Evolutionary conservation across 2,797 vertebrate species (phyloP).

Genomic region (Pantherophis alleghaniensis): DNA sequence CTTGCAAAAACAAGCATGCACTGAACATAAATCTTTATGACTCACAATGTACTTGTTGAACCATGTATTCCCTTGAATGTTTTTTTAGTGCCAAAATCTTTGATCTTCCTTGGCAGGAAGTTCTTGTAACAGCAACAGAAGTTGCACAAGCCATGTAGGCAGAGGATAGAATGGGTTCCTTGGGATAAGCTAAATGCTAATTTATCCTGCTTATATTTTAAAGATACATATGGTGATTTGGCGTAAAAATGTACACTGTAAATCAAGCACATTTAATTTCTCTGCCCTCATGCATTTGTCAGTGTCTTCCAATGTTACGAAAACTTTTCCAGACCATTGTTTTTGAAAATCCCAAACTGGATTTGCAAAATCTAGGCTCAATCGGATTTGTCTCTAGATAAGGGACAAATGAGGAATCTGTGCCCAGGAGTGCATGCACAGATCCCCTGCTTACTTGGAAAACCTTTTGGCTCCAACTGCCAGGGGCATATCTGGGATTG

Average conservation of each 20-base stretch:
- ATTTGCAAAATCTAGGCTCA: background rate
- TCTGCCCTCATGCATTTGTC: background rate
- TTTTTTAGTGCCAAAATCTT: constrained; percentile 21
- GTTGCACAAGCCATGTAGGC: background rate
- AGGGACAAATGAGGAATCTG: background rate
- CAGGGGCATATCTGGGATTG: rapidly evolving
- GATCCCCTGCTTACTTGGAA: background rate
- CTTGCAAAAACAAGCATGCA: constrained; percentile 28
- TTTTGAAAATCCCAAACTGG: background rate
- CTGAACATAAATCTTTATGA: constrained; percentile 25
- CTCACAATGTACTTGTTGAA: constrained; percentile 25
- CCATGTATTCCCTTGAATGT: constrained; percentile 23
- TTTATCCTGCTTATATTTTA: background rate
- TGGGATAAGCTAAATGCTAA: background rate
- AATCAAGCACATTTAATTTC: background rate
- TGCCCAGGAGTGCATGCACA: background rate
- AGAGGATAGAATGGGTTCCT: background rate
- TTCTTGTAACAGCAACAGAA: constrained; percentile 7
- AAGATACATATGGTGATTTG: background rate
- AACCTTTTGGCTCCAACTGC: background rate
- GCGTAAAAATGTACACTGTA: background rate
- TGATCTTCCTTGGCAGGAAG: constrained; percentile 11
- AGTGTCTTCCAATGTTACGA: background rate
- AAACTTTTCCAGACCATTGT: background rate
- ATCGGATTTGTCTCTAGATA: background rate